Evolutionary conservation across 2,797 vertebrate species (phyloP).

Genomic region (Coregonus suidteri): DNA sequence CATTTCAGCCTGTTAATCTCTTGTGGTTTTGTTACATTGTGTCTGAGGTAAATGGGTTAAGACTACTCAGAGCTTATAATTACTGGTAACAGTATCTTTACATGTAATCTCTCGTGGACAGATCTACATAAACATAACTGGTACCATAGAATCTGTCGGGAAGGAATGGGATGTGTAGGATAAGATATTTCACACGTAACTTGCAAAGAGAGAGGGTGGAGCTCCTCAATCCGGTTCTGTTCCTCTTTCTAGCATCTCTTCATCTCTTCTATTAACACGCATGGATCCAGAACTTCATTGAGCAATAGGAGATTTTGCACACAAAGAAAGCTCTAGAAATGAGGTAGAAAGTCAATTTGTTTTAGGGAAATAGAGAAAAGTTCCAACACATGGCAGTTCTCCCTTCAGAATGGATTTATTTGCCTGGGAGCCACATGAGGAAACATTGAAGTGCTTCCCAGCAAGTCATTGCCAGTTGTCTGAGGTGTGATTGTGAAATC

Average conservation of each 20-base stretch:
- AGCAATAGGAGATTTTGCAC: background rate
- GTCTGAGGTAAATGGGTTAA: background rate
- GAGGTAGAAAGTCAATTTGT: background rate
- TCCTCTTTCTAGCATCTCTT: too few relatives aligned
- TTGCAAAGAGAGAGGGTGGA: too few relatives aligned
- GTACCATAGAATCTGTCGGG: too few relatives aligned
- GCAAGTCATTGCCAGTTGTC: too few relatives aligned
- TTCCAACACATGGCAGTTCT: background rate
- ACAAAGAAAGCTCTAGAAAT: background rate
- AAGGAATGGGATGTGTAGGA: too few relatives aligned
- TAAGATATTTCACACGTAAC: too few relatives aligned
- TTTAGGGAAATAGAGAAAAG: background rate
- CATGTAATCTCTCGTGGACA: too few relatives aligned
- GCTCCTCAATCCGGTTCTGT: too few relatives aligned
- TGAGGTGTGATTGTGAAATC: slow-evolving; percentile 20
- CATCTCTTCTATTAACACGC: too few relatives aligned
- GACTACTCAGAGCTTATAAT: background rate
- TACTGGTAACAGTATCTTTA: background rate
- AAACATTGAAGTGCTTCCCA: too few relatives aligned
- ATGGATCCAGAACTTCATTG: too few relatives aligned
- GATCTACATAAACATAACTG: too few relatives aligned
- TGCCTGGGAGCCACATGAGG: background rate
- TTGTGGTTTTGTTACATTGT: background rate
- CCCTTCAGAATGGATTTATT: background rate
- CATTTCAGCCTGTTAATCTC: background rate